Evolutionary conservation across 2,797 vertebrate genomes (phyloP), one percentile per base, ranked within the genome.

Genomic region (Alfaro cultratus): DNA sequence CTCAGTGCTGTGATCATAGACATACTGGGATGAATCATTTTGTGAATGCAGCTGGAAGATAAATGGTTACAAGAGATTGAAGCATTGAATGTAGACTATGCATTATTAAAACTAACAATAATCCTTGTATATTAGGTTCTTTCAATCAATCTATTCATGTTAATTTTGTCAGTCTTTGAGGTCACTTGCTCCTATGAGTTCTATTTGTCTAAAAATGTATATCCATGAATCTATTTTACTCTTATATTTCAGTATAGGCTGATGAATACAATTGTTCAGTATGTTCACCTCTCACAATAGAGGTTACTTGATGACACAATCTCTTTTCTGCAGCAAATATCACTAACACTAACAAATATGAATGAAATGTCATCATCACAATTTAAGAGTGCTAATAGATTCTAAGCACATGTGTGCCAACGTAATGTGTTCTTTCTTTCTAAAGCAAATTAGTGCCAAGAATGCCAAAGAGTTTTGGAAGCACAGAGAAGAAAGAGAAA

Each of bases 21-120:
- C 85, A 73, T 82, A 77, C 84, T 34, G 83, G 80, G 83, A 85
- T 93, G 92, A 95, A 89, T 93, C 92, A 93, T 72, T 51, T 39
- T 74, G 18, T 75, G 73, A 67, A 68, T 83, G 80, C 85, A 77
- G 60, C 74, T 80, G 80, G 80, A 83, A 84, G 85, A 84, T 15
- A 77, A 74, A 80, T 82, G 57, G 82, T 78, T 83, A 73, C 55
- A 80, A 87, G 88, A 84, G 73, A 86, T 83, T 85, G 83, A 41
- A 83, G 80, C 62, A 15, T 9, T 23, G 43, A 45, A 71, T 29
- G 41, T 71, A 71, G 68, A 71, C 23, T n/a, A 12, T 71, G 36
- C 64, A 68, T 71, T n/a, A n/a, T 71, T 45, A 45, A 15, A 71
- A 16, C 26, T 15, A 45, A 43, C 23, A 71, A 71, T 71, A 71